Base-by-base conservation (phyloP, 1,140 invertebrate genomes). In the Tetramorium simillimum region DNA sequence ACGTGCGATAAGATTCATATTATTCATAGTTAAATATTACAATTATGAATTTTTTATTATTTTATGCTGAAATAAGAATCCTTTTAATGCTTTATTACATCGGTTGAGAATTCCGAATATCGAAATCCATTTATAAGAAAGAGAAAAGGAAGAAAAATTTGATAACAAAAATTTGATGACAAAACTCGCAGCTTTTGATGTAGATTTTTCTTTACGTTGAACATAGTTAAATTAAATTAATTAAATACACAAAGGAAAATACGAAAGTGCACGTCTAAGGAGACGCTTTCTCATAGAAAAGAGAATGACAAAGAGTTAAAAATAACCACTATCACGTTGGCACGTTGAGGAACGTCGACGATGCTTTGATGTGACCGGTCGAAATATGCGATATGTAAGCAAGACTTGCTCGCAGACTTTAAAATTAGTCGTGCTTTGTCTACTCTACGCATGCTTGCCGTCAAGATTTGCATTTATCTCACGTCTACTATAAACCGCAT, bases 361-460 rank as follows among this genome's bases (percentile, higher is more conserved):
- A 43, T 70, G 12, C 78, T 82, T 82, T 82, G 78, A 82, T 72
- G 67, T 82, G 67, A 72, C 67, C 43, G 60, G 16, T 80, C 49
- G 37, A 82, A 82, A 82, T 82, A 72, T 82, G 78, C 24, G 51
- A 82, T 70, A 72, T 82, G 78, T 72, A 82, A 82, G 16, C 51
- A 28, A 46, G 37, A 43, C 51, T 80, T 51, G 37, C 51, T 21
- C 78, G 33, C 33, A 81, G 67, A 82, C 67, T 72, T 58, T 56
- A 82, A 82, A 82, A 82, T 82, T 82, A 82, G 67, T 81, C 28
- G n/a, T 81, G 63, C 49, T 81, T 69, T 70, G 43, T 77, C 63
- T 56, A 40, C 46, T n/a, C n/a, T 46, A 80, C 69, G n/a, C 28
- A n/a, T 78, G 14, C n/a, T 24, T 33, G 18, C 18, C n/a, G 16